Percentiles rank a stretch among this genome's conserved stretches.
phyloP scores from a whole-genome alignment of 1,140 invertebrate genomes.

The Piezodorus guildinii region DNA sequence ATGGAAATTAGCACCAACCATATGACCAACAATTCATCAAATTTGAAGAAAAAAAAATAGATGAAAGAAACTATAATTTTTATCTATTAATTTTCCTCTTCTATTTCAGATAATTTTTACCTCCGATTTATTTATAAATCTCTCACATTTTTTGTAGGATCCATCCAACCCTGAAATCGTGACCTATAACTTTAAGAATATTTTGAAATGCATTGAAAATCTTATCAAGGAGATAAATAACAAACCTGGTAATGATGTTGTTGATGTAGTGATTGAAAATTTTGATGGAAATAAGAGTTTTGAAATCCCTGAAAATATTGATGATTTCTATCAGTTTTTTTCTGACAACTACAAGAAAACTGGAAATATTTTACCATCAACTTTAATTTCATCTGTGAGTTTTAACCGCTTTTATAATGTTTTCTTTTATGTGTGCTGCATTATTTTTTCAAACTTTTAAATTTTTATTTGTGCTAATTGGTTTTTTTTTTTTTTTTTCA shows the following conservation, averaged over 20 bases:
- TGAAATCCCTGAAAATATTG: neutral
- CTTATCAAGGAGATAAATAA: neutral
- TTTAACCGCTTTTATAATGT: too few species aligned
- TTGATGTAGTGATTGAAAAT: neutral
- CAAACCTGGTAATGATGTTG: neutral
- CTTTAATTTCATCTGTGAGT: too few species aligned
- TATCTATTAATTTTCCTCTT: too few species aligned
- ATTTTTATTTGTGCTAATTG: neutral
- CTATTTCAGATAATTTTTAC: too few species aligned
- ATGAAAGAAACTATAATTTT: too few species aligned
- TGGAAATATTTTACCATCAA: neutral
- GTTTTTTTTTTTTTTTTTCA: too few species aligned
- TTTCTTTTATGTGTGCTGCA: too few species aligned
- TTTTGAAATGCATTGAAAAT: neutral
- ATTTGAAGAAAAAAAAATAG: too few species aligned
- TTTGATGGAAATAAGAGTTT: neutral
- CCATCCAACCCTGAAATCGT: neutral
- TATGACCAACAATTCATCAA: too few species aligned
- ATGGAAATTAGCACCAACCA: too few species aligned
- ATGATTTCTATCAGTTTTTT: neutral
- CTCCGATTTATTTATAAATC: too few species aligned
- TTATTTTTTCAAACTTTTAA: too few species aligned
- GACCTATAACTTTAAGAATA: neutral
- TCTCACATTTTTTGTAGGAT: neutral
- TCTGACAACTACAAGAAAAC: neutral